These are phyloP conservation scores for Aplocera efformata DNA, from an alignment of 2,888 invertebrate genomes.

Conservation along the genomic window DNA sequence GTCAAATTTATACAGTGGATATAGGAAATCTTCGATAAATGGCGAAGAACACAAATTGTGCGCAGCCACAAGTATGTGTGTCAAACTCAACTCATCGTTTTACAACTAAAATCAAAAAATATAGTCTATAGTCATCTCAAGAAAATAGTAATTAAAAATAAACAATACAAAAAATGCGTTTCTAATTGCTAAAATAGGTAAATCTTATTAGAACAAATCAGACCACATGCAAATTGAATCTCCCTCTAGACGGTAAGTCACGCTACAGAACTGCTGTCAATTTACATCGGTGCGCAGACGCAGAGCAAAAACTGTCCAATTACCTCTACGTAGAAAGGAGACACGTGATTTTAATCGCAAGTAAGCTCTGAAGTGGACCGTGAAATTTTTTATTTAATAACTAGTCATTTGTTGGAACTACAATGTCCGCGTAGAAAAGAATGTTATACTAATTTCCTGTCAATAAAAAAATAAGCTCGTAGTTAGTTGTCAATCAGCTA, in stretches of 20 bases:
- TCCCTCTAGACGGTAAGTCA: constrained; percentile 32
- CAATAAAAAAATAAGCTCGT: not conserved
- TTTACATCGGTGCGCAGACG: constrained; percentile 36
- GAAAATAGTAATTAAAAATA: too few species aligned
- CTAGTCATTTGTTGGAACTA: not conserved
- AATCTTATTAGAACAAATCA: constrained; percentile 1
- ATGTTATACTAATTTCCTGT: constrained; percentile 1
- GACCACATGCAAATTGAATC: constrained; percentile 29
- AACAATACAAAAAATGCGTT: not conserved
- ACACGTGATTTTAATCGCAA: constrained; percentile 30
- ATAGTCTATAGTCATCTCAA: too few species aligned
- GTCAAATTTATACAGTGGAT: too few species aligned
- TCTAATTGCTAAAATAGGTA: constrained; percentile 6
- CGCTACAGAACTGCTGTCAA: constrained; percentile 32
- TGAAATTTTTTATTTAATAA: constrained; percentile 23
- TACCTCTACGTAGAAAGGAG: constrained; percentile 28
- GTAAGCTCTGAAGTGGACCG: constrained; percentile 28
- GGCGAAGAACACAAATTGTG: too few species aligned
- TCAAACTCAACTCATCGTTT: too few species aligned
- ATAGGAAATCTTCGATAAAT: too few species aligned
- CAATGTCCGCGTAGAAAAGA: constrained; percentile 11
- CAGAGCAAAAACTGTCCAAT: constrained; percentile 41
- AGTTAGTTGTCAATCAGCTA: too few species aligned
- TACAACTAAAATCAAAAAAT: too few species aligned
- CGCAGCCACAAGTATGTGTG: too few species aligned